Percentiles rank a stretch among this genome's conserved stretches.
These are phyloP conservation scores for Gymnocypris eckloni DNA, from an alignment of 2,797 vertebrate genomes.

Conservation along the genomic window DNA sequence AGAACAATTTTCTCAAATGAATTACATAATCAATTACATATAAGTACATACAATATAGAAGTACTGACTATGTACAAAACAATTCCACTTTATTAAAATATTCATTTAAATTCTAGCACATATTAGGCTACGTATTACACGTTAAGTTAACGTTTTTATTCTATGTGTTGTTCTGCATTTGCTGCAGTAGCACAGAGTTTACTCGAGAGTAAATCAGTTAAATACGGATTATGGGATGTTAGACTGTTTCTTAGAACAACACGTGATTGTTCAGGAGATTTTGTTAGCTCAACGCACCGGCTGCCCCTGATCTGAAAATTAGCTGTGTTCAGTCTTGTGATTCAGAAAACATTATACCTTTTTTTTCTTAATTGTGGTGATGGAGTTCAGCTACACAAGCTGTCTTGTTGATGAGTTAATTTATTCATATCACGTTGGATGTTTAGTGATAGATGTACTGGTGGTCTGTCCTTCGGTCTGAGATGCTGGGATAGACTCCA, in stretches of 20 bases:
- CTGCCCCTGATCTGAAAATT: background rate
- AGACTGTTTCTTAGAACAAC: background rate
- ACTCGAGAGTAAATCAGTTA: background rate
- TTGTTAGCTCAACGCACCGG: background rate
- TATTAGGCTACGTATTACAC: background rate
- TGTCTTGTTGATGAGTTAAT: background rate
- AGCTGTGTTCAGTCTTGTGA: background rate
- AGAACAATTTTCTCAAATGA: too few relatives aligned
- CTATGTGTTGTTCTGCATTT: background rate
- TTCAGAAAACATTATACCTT: background rate
- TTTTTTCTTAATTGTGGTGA: background rate
- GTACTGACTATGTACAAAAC: background rate
- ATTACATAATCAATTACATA: background rate
- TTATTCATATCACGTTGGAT: background rate
- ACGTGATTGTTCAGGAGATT: slow-evolving; percentile 28
- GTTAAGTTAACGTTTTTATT: background rate
- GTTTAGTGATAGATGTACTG: background rate
- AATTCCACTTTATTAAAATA: background rate
- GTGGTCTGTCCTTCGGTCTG: background rate
- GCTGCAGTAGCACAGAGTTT: background rate
- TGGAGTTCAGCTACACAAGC: background rate
- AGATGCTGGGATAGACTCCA: background rate
- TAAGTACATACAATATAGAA: too few relatives aligned
- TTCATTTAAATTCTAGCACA: background rate
- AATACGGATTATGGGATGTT: slow-evolving; percentile 37